Base-by-base conservation (phyloP, 2,888 invertebrate genomes). In the Spilarctia lutea region DNA sequence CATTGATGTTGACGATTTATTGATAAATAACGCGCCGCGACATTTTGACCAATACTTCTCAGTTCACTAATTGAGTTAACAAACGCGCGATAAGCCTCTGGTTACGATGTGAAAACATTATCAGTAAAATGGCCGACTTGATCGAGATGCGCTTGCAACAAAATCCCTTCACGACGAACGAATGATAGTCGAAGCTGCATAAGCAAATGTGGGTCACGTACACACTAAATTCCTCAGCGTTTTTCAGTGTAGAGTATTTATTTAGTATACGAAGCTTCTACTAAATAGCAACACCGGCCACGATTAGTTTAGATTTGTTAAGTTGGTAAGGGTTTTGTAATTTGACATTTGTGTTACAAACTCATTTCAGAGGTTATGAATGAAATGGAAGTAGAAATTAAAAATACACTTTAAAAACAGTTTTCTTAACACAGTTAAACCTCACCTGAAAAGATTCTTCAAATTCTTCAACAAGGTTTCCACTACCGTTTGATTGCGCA, bases 391-490 rank as follows among this genome's bases (percentile, higher is more conserved):
- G 60, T 72, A 79, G 16, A 81, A 75, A 68, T 10, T 27, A 11
- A 11, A 48, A n/a, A 20, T 4, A 71, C n/a, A 69, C 52, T 27
- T 7, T 65, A 24, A 45, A 30, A 24, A 48, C 16, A 48, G 63
- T 30, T 65, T 65, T 30, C 27, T 66, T 65, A 33, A 0, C 30
- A 27, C 33, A 45, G 18, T 67, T 45, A 18, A 63, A 71, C 78
- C 88, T 92, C 96, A 98, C 98, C 96, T 98, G 98, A 94, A 98
- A 98, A 6, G 98, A 98, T 96, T 98, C 98, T 93, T 98, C 98
- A 88, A 98, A 98, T 92, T 98, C 98, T 89, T 98, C 98, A 72
- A 98, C 98, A 73, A 98, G 94, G 96, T 98, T 98, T 66, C 98
- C 98, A 92, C 97, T 97, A 78, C 98, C 98, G 90, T 98, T 98